phyloP scores from a whole-genome alignment of 1,140 invertebrate genomes.

The Neodiprion virginianus region DNA sequence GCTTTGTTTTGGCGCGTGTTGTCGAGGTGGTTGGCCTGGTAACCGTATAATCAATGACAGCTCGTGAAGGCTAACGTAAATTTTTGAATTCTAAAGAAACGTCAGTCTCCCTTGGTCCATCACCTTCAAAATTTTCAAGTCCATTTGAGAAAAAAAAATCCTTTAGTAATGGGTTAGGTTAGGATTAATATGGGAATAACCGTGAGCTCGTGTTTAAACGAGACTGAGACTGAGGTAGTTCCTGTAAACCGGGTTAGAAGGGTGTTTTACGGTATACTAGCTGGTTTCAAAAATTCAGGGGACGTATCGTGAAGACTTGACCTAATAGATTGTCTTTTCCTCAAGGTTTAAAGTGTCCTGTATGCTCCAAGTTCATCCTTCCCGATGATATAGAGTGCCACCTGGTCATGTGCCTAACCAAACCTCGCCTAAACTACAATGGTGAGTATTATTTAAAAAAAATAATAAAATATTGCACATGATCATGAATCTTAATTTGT shows the following conservation, averaged over 20 bases:
- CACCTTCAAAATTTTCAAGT: slow-evolving; percentile 11
- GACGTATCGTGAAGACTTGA: background rate
- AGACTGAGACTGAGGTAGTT: slow-evolving; percentile 65
- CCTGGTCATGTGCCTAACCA: slow-evolving; percentile 98
- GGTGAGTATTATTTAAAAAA: slow-evolving; percentile 69
- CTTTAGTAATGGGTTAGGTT: slow-evolving; percentile 38
- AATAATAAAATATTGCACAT: slow-evolving; percentile 1
- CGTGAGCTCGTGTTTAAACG: slow-evolving; percentile 76
- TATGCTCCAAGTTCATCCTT: slow-evolving; percentile 97
- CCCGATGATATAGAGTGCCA: slow-evolving; percentile 98
- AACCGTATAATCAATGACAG: slow-evolving; percentile 56
- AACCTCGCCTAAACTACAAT: slow-evolving; percentile 97
- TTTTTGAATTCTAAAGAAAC: slow-evolving; percentile 21
- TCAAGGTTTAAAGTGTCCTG: slow-evolving; percentile 96
- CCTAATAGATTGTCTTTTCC: slow-evolving; percentile 46
- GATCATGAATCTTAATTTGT: slow-evolving; percentile 15
- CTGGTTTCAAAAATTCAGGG: slow-evolving; percentile 11
- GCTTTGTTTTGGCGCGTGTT: slow-evolving; percentile 56
- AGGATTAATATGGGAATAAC: slow-evolving; percentile 72
- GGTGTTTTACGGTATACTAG: slow-evolving; percentile 61
- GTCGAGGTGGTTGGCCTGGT: slow-evolving; percentile 58
- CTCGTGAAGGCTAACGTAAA: slow-evolving; percentile 12
- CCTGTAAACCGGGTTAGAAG: slow-evolving; percentile 53
- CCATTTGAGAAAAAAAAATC: slow-evolving; percentile 14
- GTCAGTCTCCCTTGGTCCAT: slow-evolving; percentile 8